phyloP scores from a whole-genome alignment of 2,888 invertebrate genomes.

The Listrodromus nycthemerus region DNA sequence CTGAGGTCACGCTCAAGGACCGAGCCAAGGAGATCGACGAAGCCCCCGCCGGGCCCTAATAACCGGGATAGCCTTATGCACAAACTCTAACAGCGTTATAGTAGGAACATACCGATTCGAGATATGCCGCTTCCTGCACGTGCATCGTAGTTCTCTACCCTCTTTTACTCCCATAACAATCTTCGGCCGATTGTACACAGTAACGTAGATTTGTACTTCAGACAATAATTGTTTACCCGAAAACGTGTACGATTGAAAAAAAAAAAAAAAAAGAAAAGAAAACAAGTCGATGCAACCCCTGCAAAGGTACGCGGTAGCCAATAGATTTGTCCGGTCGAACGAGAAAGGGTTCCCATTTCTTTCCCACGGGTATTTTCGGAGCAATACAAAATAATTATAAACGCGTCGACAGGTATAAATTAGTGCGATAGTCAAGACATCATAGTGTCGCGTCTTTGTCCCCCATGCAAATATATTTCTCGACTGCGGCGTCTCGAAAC shows the following conservation, averaged over 20 bases:
- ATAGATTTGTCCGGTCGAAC: not conserved
- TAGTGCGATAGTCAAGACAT: conserved; percentile 58
- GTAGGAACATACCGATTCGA: conserved; percentile 46
- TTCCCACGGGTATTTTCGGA: conserved; percentile 53
- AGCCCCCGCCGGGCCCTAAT: conserved; percentile 75
- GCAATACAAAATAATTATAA: conserved; percentile 39
- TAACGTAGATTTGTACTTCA: too few species aligned
- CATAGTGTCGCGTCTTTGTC: conserved; percentile 53
- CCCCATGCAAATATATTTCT: conserved; percentile 24
- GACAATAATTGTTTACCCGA: too few species aligned
- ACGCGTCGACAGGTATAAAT: conserved; percentile 49
- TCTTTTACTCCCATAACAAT: not conserved
- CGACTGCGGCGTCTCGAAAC: conserved; percentile 6
- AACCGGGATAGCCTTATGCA: conserved; percentile 76
- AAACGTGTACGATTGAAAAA: not conserved
- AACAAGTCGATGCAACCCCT: not conserved
- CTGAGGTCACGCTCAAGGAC: conserved; percentile 82
- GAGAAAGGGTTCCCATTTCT: not conserved
- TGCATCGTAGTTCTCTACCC: conserved; percentile 13
- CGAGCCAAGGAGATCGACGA: conserved; percentile 77
- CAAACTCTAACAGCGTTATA: conserved; percentile 61
- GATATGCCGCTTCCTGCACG: conserved; percentile 42
- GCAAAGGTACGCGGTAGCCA: not conserved
- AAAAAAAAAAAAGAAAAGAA: not conserved
- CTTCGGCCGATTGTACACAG: not conserved